phyloP scores from a whole-genome alignment of 2,888 invertebrate species.

The Philereme vetulata region DNA sequence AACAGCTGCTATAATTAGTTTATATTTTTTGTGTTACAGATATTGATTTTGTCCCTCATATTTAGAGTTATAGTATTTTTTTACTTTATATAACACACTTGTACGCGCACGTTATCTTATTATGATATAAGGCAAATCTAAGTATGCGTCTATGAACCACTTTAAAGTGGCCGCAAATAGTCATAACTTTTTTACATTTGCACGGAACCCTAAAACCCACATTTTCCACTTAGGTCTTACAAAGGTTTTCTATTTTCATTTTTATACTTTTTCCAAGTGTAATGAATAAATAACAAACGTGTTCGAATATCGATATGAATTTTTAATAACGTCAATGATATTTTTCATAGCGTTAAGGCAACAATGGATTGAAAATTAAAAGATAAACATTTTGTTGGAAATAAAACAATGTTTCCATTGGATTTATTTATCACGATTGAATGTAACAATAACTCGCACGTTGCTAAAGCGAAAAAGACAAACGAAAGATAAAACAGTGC shows the following conservation, averaged over 20 bases:
- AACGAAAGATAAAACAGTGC: constrained; percentile 75
- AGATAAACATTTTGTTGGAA: constrained; percentile 44
- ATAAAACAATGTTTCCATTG: constrained; percentile 38
- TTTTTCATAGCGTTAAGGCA: constrained; percentile 16
- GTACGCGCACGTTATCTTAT: no score
- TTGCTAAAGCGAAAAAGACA: constrained; percentile 70
- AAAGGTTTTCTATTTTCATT: constrained; percentile 27
- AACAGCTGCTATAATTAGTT: no score
- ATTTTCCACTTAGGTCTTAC: constrained; percentile 26
- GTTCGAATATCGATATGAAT: constrained; percentile 20
- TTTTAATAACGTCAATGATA: constrained; percentile 22
- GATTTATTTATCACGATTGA: constrained; percentile 53
- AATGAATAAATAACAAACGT: constrained; percentile 26
- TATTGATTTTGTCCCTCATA: no score
- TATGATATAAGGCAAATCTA: no score
- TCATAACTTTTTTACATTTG: no score
- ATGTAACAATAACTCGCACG: constrained; percentile 64
- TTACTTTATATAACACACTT: no score
- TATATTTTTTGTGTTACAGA: no score
- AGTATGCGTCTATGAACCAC: no score
- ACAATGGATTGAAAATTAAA: constrained; percentile 44
- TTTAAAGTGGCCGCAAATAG: no score
- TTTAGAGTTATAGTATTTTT: no score
- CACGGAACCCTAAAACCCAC: neutral
- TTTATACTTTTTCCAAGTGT: constrained; percentile 20